Conservation (phyloP, 2,888 invertebrate genomes). For the Hydriomena furcata region DNA sequence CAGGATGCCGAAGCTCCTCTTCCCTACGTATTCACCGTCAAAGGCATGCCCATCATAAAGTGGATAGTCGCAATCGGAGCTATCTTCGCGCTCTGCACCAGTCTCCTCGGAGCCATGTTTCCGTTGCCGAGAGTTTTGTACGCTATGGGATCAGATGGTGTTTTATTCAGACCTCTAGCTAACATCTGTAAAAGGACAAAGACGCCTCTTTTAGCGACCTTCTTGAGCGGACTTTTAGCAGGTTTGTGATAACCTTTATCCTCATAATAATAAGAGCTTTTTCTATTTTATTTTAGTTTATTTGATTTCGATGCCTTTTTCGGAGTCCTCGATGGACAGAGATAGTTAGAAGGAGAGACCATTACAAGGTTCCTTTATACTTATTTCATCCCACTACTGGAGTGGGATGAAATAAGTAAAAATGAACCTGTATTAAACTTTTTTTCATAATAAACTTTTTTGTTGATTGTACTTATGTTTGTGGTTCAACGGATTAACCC, state of each 20-base stretch:
- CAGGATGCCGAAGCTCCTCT: conserved; percentile 93
- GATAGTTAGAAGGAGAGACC: no score
- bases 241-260: conserved; percentile 67
- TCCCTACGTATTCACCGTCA: conserved; percentile 91
- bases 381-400: no score
- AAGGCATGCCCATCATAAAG: conserved; percentile 90
- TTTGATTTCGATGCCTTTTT: no score
- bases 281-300: no score
- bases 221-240: conserved; percentile 89
- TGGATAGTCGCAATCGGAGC: conserved; percentile 97
- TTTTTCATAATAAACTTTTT: no score
- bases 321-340: no score
- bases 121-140: conserved; percentile 94
- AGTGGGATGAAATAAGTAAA: no score
- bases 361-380: no score
- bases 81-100: conserved; percentile 95
- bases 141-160: conserved; percentile 95
- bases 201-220: conserved; percentile 91
- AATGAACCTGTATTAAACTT: no score
- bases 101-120: conserved; percentile 93
- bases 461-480: no score
- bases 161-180: conserved; percentile 89
- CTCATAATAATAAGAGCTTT: no score
- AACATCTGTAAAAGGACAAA: conserved; percentile 88
- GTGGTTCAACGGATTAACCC: no score